Conservation (phyloP, 2,797 vertebrate species). For the Vultur gryphus region DNA sequence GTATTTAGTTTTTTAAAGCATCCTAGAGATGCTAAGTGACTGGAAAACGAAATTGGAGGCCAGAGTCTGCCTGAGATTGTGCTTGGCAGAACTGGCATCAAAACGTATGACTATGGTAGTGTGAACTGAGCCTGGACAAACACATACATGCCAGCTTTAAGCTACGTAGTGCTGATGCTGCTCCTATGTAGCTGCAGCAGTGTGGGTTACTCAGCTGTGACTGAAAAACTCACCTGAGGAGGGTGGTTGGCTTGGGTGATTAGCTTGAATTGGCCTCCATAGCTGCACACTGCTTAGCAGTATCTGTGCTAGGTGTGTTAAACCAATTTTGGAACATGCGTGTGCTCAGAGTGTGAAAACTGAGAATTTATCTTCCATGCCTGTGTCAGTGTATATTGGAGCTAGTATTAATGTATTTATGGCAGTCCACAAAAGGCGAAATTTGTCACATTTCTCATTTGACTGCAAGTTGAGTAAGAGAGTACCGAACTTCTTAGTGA, state of each 20-base stretch:
- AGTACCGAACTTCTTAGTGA: not conserved
- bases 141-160: not conserved
- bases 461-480: not conserved
- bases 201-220: rapidly evolving
- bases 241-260: not conserved
- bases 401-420: not conserved
- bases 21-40: not conserved
- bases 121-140: not conserved
- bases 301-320: rapidly evolving
- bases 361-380: not conserved
- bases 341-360: not conserved
- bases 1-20: not conserved
- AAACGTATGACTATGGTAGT: rapidly evolving
- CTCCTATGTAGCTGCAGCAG: not conserved
- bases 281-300: not conserved
- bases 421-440: not conserved
- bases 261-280: not conserved
- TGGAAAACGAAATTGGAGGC: not conserved
- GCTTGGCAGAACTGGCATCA: not conserved
- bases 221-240: not conserved
- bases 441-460: not conserved
- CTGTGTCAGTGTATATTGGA: not conserved
- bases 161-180: not conserved
- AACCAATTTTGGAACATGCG: not conserved
- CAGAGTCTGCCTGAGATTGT: not conserved